Evolutionary conservation across 1,140 invertebrate species (phyloP).

Genomic region (Chironomus striatipennis): DNA sequence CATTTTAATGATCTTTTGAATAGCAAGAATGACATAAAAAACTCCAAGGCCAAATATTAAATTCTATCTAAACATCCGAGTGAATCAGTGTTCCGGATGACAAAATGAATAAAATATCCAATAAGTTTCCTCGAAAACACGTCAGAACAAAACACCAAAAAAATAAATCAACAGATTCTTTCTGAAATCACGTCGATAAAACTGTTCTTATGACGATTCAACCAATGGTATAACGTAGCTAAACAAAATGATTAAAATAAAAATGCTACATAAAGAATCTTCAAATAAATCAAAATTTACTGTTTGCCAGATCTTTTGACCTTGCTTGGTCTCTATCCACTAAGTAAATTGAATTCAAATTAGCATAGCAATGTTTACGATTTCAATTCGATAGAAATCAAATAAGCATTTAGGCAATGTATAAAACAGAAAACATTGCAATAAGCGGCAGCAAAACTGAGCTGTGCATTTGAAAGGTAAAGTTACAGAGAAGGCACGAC

Average conservation of each 20-base stretch:
- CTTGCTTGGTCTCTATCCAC: background rate
- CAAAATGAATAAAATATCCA: no score
- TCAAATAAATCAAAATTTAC: background rate
- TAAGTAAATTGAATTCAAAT: no score
- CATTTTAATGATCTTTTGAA: no score
- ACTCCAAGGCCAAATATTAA: background rate
- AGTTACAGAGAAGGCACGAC: background rate
- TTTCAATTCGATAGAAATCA: background rate
- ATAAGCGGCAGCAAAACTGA: background rate
- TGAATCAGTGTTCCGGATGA: background rate
- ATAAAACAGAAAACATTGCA: background rate
- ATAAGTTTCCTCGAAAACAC: no score
- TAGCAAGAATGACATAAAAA: no score
- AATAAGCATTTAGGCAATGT: background rate
- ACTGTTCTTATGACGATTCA: no score
- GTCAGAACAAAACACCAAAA: background rate
- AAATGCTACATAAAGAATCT: background rate
- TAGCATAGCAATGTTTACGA: background rate
- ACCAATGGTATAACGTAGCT: background rate
- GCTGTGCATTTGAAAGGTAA: no score
- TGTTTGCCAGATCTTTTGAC: background rate
- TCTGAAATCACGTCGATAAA: background rate
- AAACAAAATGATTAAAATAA: no score
- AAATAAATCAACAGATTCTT: conserved; percentile 8
- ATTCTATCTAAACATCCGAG: background rate